Evolutionary conservation across 1,140 invertebrate genomes (phyloP), one percentile per base, ranked within the genome.

Genomic region (Aphelenchoides fujianensis): DNA sequence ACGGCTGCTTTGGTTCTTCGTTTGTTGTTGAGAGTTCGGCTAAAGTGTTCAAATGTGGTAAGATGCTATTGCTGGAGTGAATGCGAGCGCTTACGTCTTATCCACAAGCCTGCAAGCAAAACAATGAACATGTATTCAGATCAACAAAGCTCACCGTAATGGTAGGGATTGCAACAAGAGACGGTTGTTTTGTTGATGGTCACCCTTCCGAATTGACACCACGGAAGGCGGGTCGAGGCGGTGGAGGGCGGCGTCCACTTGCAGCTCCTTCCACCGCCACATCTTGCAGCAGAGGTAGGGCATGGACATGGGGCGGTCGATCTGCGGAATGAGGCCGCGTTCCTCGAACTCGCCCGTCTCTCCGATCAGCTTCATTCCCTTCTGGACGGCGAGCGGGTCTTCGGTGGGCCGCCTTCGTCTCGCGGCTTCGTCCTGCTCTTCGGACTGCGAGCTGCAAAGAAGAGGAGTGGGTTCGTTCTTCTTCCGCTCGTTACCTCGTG

Each of bases 151-250:
- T 48, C 41, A 59, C 62, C 82, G 69, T 83, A 83, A 69, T 83
- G 82, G 69, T 74, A 83, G 2, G 82, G 82, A 68, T 83, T 83
- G 53, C 82, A 83, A 69, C 82, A 83, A 30, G 79, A 82, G 31
- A 83, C 80, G 23, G 82, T 83, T 2, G 82, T 83, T 71, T 84
- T 83, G 55, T 83, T 83, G n/a, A 83, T 84, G 5, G 82, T 83
- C 27, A 83, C 82, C 57, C 78, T 27, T 63, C 76, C 78, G 37
- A 83, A 83, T 53, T 83, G 69, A 74, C 82, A 83, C 82, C 82
- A 83, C 30, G 82, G 82, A 55, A 83, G n/a, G 59, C 3, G 82
- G 79, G 37, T 83, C 82, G 7, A 83, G 67, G 27, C 82, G 73
- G 72, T 83, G 82, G 2, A 83, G 73, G n/a, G 82, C 82, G 19